Conservation (phyloP, 2,888 invertebrate genomes). For the Ormyrus rosae region DNA sequence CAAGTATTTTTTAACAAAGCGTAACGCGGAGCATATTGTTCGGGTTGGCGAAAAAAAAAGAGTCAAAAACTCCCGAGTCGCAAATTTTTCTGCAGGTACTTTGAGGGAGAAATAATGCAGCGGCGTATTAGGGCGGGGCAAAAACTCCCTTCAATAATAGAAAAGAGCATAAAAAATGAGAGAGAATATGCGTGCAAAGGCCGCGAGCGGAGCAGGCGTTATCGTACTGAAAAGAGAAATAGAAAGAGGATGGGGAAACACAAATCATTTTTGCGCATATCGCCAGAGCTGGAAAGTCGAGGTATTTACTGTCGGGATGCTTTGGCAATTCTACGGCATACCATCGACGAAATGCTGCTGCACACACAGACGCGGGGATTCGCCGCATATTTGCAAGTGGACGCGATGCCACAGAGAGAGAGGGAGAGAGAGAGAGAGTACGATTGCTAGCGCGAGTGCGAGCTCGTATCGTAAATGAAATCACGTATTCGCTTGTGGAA, state of each 20-base stretch:
- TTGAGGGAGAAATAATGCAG: too few species aligned
- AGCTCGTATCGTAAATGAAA: slow-evolving; percentile 74
- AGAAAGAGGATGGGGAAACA: slow-evolving; percentile 6
- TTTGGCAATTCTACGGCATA: slow-evolving; percentile 46
- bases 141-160: too few species aligned
- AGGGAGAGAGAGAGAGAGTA: slow-evolving; percentile 23
- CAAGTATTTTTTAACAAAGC: too few species aligned
- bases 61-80: too few species aligned
- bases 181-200: too few species aligned
- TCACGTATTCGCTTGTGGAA: slow-evolving; percentile 71
- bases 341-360: slow-evolving; percentile 27
- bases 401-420: slow-evolving; percentile 35
- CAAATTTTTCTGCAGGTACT: too few species aligned
- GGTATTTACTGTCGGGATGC: slow-evolving; percentile 52
- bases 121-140: too few species aligned
- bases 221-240: background rate
- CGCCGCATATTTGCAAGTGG: slow-evolving; percentile 53
- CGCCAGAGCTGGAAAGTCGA: slow-evolving; percentile 29
- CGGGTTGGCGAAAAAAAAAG: too few species aligned
- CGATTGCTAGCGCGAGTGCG: slow-evolving; percentile 64
- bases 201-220: too few species aligned
- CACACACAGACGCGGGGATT: slow-evolving; percentile 7
- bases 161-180: too few species aligned
- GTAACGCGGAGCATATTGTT: too few species aligned
- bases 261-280: slow-evolving; percentile 47